Conservation (phyloP, 2,888 invertebrate species). For the Ectemnius cavifrons region DNA sequence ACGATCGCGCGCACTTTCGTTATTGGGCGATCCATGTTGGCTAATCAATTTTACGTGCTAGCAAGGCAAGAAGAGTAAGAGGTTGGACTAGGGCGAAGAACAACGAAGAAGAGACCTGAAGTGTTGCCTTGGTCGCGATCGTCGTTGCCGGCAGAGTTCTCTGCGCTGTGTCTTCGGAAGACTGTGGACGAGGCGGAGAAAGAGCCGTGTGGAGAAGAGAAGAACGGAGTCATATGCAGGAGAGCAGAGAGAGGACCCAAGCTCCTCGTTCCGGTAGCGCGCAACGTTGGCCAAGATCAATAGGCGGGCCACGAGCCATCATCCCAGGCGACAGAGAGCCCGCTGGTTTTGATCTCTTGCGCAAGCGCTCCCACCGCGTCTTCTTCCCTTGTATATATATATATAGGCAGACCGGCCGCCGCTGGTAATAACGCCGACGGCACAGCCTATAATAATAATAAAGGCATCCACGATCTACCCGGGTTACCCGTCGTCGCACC, state of each 20-base stretch:
- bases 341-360: slow-evolving; percentile 69
- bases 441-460: slow-evolving; percentile 37
- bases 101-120: slow-evolving; percentile 9
- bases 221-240: slow-evolving; percentile 7
- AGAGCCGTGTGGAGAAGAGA: not conserved
- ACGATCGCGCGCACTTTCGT: not conserved
- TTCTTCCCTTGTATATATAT: slow-evolving; percentile 8
- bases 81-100: not conserved
- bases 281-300: slow-evolving; percentile 74
- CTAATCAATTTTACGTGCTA: slow-evolving; percentile 1
- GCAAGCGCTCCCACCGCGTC: slow-evolving; percentile 60
- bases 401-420: slow-evolving; percentile 17
- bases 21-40: not conserved
- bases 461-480: slow-evolving; percentile 28
- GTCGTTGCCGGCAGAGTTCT: not conserved
- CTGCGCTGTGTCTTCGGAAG: not conserved
- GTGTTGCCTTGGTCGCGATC: slow-evolving; percentile 33
- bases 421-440: slow-evolving; percentile 45
- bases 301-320: slow-evolving; percentile 71
- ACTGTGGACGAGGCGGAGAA: not conserved
- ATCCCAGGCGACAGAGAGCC: slow-evolving; percentile 72
- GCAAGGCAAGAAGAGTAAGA: not conserved
- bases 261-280: slow-evolving; percentile 60
- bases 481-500: slow-evolving; percentile 6
- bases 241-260: slow-evolving; percentile 39